Base-by-base conservation (phyloP, 2,797 vertebrate species). In the Tangara arthus region DNA sequence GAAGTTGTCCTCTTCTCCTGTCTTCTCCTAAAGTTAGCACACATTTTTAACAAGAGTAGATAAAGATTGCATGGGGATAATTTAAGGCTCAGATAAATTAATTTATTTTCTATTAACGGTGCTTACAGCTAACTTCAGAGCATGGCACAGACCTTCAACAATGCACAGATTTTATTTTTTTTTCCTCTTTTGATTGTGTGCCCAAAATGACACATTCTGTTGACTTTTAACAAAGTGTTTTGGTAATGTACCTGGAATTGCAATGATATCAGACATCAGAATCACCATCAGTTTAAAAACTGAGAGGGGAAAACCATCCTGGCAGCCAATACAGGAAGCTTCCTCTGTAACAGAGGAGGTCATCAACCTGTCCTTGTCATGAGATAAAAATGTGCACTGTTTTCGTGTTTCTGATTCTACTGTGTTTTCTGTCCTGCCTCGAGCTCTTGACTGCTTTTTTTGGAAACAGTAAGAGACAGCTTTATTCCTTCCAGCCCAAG, bases 311-410 rank as follows among this genome's bases (percentile, higher is more conserved):
- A 92, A 96, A 90, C 32, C 72, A 70, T 50, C 18, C 80, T 73
- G 84, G 65, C 76, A 89, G 73, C 65, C 66, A 90, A 60, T 21
- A 69, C 60, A 92, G 88, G 26, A 89, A 87, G 59, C 53, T 88
- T 87, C 42, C 71, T 41, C 82, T 96, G 73, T 55, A 88, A 57
- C 66, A 84, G 60, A 66, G 24, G 55, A 86, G 94, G 90, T 95
- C 95, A 96, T 34, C 64, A 82, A 94, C 64, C 80, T 94, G 77
- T 66, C 53, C 44, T 42, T 64, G 47, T 96, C 93, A 94, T 61
- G 8, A 78, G 63, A 89, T 82, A 94, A 95, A 94, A 94, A 96
- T 89, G 73, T 53, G 24, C 53, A 3, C 37, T 80, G 63, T 57
- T 95, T 89, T 87, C 28, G 55, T 41, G 69, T 70, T 61, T 90